Evolutionary conservation across 2,113 vertebrate genomes (phyloP), one percentile per base, ranked within the genome.

Genomic region (Pseudopodoces humilis): DNA sequence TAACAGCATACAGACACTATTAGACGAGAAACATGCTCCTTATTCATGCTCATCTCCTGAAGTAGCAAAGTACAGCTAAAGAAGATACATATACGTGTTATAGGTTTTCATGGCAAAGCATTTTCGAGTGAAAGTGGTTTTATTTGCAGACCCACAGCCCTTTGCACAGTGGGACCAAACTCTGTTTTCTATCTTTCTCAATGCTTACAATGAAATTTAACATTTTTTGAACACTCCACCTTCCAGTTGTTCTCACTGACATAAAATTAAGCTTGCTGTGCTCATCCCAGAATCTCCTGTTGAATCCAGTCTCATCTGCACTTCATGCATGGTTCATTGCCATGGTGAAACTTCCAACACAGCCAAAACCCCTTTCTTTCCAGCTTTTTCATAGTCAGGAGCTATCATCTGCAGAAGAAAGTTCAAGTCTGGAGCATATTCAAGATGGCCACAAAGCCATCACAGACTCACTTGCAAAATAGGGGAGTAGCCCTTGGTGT

Each of bases 401-500:
- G 25, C 58, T 37, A 18, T 27, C 4, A 8, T 15, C 49, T 76
- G n/a, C 2, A 2, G 43, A 69, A 68, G 9, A 52, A 43, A n/a
- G 25, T 18, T 92, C 19, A 67, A 70, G 24, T 70, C 52, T 86
- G 80, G 68, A 93, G 52, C 59, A 70, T 2, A 0, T 3, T 43
- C 1, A 9, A 67, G 13, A 37, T 0, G 0, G 19, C 37, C 39
- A 15, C 8, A 23, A 72, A 80, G 23, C 37, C 67, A 49, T 35
- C 10, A 20, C 0, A 9, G 28, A 16, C 41, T 83, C 47, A 15
- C 13, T 60, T 27, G 14, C 8, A 12, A 55, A 84, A 49, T 10
- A 2, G 5, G 21, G 14, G 10, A 88, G 21, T 16, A 62, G 52
- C 27, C 35, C 30, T 49, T 4, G 1, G 6, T 2, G 2, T 10